These are phyloP conservation scores for Pediacus dermestoides DNA, from an alignment of 2,888 invertebrate species.

Conservation along the genomic window DNA sequence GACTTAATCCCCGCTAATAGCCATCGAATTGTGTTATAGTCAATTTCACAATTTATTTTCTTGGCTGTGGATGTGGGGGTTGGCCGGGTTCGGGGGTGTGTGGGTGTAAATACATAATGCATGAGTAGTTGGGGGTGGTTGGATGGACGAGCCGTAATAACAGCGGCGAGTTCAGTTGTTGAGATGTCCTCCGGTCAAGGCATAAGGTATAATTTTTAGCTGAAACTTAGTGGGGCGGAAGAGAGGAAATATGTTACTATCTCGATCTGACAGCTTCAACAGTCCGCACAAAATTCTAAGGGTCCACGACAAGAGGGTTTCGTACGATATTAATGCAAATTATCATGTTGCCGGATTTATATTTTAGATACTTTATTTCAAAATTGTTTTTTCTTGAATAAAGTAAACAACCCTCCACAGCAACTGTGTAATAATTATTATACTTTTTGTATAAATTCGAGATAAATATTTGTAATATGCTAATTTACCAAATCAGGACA, in stretches of 20 bases:
- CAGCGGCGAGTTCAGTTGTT: conserved; percentile 32
- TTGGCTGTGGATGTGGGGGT: too few relatives aligned
- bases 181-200: conserved; percentile 44
- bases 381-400: conserved; percentile 6
- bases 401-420: too few relatives aligned
- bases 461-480: too few relatives aligned
- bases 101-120: conserved; percentile 37
- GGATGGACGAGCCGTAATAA: conserved; percentile 38
- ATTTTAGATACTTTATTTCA: too few relatives aligned
- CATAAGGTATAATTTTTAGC: conserved; percentile 47
- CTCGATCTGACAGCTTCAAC: conserved; percentile 38
- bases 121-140: conserved; percentile 32
- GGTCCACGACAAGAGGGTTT: conserved; percentile 9
- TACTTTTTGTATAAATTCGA: too few relatives aligned
- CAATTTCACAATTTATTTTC: too few relatives aligned
- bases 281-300: conserved; percentile 24
- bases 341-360: conserved; percentile 19
- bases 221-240: conserved; percentile 45
- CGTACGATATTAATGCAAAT: conserved; percentile 31
- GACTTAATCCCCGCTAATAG: too few relatives aligned
- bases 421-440: too few relatives aligned
- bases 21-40: too few relatives aligned
- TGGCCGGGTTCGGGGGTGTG: too few relatives aligned
- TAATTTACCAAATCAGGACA: too few relatives aligned
- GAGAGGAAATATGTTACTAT: conserved; percentile 47